Evolutionary conservation across 2,113 vertebrate genomes (phyloP), one percentile per base, ranked within the genome.

Genomic region (Calidris pygmaea): DNA sequence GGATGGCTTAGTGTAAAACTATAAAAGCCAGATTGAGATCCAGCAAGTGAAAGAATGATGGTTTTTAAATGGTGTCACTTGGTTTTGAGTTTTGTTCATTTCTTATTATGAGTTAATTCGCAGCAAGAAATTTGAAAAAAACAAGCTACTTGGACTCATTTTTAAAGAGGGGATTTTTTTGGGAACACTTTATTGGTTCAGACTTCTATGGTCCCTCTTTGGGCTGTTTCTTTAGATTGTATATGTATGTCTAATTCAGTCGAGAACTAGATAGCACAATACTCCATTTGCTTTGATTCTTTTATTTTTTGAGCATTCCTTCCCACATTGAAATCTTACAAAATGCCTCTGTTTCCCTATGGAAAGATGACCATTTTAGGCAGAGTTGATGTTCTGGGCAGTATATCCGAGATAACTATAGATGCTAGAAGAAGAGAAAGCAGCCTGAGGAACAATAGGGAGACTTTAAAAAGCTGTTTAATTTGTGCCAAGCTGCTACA

Each of bases 401-500:
- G 17, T 76, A 67, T 74, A 63, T 87, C 60, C 1, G n/a, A 63
- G 58, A 65, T 34, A 66, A 22, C 65, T 78, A 2, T 67, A 77
- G 78, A 62, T 93, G 29, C 13, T 84, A n/a, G 67, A 88, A 65
- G 48, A 90, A 71, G 80, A 65, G 53, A 83, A 70, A 47, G 32
- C 74, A 87, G 77, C 58, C 74, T 85, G 7, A 47, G 72, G 71
- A 96, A 88, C 84, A 93, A 76, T 58, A 27, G 75, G 13, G 47
- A 85, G 50, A 75, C 68, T 92, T 90, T 18, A 83, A 85, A 89
- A 95, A 70, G 65, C 66, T 66, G 58, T 73, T 92, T 79, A 56
- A 84, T 81, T 84, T 92, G 62, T 95, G 72, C 71, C 86, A 91
- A 68, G 35, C 47, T 87, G 39, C 53, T 48, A 16, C 37, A 39